Conservation (phyloP, 1,140 invertebrate species). For the Ridgeia piscesae region DNA sequence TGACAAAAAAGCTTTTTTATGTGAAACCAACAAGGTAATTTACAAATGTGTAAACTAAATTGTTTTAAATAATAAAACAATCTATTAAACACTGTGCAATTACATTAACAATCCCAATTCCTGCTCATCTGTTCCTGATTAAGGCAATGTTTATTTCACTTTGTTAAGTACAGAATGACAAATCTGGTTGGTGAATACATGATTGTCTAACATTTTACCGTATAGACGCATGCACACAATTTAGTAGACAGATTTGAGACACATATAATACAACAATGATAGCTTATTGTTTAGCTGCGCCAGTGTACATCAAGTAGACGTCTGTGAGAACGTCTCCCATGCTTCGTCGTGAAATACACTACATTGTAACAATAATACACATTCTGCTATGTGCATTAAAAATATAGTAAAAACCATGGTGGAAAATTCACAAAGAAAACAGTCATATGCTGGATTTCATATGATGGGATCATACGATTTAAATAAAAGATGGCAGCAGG, state of each 20-base stretch:
- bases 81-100: neutral
- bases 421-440: no score
- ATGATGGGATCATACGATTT: no score
- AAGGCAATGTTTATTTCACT: neutral
- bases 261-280: neutral
- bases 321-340: neutral
- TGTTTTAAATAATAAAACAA: neutral
- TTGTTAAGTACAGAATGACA: neutral
- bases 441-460: no score
- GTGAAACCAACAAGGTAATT: neutral
- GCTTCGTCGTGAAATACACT: neutral
- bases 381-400: no score
- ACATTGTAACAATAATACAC: neutral
- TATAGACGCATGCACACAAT: neutral
- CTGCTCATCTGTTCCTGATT: neutral
- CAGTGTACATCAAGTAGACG: neutral
- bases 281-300: neutral
- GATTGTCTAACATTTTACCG: neutral
- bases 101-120: neutral
- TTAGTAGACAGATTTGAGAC: neutral
- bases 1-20: neutral
- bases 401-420: no score
- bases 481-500: no score
- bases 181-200: neutral
- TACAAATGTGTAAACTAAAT: neutral